Evolutionary conservation across 2,888 invertebrate genomes (phyloP), one percentile per base, ranked within the genome.

Genomic region (Neria commutata): DNA sequence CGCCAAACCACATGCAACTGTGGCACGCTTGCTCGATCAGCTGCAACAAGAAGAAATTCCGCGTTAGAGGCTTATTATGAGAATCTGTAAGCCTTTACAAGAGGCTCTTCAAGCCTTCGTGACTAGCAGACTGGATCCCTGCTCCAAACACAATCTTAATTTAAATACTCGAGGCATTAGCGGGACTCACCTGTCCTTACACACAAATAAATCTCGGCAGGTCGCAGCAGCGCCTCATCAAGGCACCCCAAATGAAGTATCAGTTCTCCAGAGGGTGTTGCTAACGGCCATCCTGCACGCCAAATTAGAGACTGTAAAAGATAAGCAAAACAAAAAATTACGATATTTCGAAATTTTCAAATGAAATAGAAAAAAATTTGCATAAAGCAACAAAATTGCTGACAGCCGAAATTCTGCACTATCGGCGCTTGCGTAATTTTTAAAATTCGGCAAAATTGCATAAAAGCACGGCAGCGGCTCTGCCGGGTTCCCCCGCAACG

Each of bases 251-350:
- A 82, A 73, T 88, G 88, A 69, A 88, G 80, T 70, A 87, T 84
- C 75, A 89, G 81, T 69, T 87, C 88, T 74, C 85, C 84, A 66
- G 75, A 72, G 69, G 85, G 85, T 73, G 88, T 83, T 75, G 86
- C 86, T 79, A 89, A 81, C 61, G 89, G 89, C 89, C 89, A 89
- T 79, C 88, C 89, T 75, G 83, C 78, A 67, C 86, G 85, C 71
- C 85, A 83, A 66, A 83, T 79, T 74, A 84, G 83, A 78, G 84
- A 83, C 88, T 88, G 85, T 40, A 84, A 67, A 71, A 62, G 61
- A 64, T 65, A 62, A 64, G 51, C 52, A 61, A 51, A 60, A 56
- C 34, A 37, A 52, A 40, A 58, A 48, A 33, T 40, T 40, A 56
- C 42, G 45, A 54, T 66, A 68, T 26, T 33, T 29, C 19, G 19